Conservation (phyloP, 2,888 invertebrate genomes). For the Allacma fusca region DNA sequence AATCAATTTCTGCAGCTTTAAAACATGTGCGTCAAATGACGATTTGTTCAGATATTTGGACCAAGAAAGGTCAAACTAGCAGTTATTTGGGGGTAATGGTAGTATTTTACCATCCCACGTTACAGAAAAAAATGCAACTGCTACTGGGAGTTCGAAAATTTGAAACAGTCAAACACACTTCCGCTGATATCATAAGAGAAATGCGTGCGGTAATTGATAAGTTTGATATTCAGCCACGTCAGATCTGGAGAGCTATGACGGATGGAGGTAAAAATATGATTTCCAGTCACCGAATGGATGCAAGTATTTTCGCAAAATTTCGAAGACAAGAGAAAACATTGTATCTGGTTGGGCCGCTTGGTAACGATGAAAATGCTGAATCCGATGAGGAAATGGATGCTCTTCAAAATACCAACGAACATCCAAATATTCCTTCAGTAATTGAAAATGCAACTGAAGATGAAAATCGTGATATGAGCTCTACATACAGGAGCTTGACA, state of each 20-base stretch:
- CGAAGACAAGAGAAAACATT: background rate
- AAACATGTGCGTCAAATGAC: background rate
- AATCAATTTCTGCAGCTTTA: too few species aligned
- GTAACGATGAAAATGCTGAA: background rate
- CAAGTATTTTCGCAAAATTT: background rate
- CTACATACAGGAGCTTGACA: background rate
- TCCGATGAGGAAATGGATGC: background rate
- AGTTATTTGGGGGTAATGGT: constrained; percentile 17
- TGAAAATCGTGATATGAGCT: background rate
- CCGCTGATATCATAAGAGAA: constrained; percentile 16
- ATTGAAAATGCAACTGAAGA: background rate
- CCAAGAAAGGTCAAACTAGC: constrained; percentile 3
- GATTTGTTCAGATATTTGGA: constrained; percentile 22
- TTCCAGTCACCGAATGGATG: background rate
- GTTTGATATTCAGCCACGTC: background rate
- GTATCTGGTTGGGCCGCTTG: too few species aligned
- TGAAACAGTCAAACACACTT: background rate
- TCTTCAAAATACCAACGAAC: background rate
- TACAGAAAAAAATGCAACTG: constrained; percentile 11
- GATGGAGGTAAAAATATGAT: constrained; percentile 25
- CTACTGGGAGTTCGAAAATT: constrained; percentile 21
- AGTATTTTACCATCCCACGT: background rate
- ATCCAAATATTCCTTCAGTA: background rate
- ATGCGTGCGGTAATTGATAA: background rate
- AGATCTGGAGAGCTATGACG: constrained; percentile 18